Evolutionary conservation across 2,113 vertebrate genomes (phyloP).

Genomic region (Mormyrus iriodes): DNA sequence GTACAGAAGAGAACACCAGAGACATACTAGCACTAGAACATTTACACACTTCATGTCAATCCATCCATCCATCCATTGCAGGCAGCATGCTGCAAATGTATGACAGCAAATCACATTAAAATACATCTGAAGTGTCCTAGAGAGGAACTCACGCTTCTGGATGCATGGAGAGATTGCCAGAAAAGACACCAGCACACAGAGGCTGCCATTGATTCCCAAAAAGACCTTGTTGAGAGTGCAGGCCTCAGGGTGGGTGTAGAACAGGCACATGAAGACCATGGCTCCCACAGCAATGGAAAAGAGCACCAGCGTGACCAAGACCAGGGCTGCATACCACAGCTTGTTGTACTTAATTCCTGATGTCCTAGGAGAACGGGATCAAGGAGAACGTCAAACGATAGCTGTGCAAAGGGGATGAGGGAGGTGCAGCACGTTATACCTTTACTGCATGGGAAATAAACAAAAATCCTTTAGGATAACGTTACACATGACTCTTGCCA

Average conservation of each 20-base stretch:
- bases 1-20: not conserved
- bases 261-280: constrained; percentile 74
- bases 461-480: not conserved
- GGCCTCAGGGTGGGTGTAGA: constrained; percentile 74
- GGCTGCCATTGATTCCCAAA: constrained; percentile 76
- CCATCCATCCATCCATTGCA: not conserved
- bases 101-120: not conserved
- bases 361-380: constrained; percentile 60
- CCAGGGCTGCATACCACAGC: constrained; percentile 81
- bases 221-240: constrained; percentile 86
- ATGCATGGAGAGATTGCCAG: constrained; percentile 86
- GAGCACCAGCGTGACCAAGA: constrained; percentile 76
- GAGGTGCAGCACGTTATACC: not conserved
- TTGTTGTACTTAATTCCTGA: constrained; percentile 78
- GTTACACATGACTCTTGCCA: not conserved
- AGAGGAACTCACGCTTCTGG: constrained; percentile 75
- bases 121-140: not conserved
- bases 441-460: not conserved
- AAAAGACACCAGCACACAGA: constrained; percentile 80
- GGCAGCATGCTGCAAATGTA: not conserved
- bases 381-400: not conserved
- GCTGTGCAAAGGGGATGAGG: not conserved
- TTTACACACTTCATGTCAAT: not conserved
- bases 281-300: constrained; percentile 78
- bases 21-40: constrained; percentile 5